Evolutionary conservation across 1,140 invertebrate genomes (phyloP), one percentile per base, ranked within the genome.

Genomic region (Brachionus paranguensis): DNA sequence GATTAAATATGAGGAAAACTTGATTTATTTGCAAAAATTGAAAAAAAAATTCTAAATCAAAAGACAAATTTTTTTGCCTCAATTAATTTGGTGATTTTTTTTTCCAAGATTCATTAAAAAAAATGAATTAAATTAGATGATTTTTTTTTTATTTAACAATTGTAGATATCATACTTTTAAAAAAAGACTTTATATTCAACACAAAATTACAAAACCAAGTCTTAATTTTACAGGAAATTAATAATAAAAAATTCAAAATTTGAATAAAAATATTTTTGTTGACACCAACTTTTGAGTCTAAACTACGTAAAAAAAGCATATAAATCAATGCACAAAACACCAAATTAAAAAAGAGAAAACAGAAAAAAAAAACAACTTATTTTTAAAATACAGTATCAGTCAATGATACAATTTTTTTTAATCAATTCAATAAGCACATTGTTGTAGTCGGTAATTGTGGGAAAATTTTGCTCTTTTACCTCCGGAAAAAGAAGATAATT

Each of bases 321-420:
- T 37, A 60, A 60, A 60, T 17, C 53, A 60, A 60, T 37, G 10
- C 53, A 60, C 53, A 60, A 70, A 70, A 41, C n/a, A 70, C 12
- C 29, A 41, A 37, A 70, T 17, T 45, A 6, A 45, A 43, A 74
- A 17, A 24, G 11, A 74, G 5, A 14, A 74, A 74, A 45, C 33
- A 72, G n/a, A 76, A 29, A 50, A 24, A n/a, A 76, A 24, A 50
- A 76, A 29, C 24, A 50, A 45, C 14, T 76, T 47, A 29, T 6
- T 29, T 11, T 14, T 68, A 11, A 20, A 43, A 37, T 4, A n/a
- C 1, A 17, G 37, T 76, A 76, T 76, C 72, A 76, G 43, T 76
- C 72, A 76, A 76, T 76, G 45, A 76, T 76, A 76, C 72, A 76
- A 50, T 76, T 76, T 50, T 76, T 76, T 47, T 76, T 76, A 76